Base-by-base conservation (phyloP, 1,140 invertebrate genomes). In the Whitmania pigra region DNA sequence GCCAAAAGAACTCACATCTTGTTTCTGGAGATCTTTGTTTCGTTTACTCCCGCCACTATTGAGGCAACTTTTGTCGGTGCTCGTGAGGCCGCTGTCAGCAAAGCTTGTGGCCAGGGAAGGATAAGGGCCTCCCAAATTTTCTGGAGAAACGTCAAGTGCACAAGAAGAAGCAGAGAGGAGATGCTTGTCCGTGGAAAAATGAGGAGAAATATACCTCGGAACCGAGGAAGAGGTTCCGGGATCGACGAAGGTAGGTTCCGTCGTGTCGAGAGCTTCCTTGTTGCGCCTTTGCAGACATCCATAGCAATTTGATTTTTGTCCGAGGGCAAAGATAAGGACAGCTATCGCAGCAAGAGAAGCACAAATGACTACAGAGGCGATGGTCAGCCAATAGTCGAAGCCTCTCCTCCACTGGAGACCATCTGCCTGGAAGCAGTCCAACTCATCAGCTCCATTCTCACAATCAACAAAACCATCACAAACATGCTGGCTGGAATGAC, bases 401-500 rank as follows among this genome's bases (percentile, higher is more conserved):
- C 57, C 57, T 13, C 57, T 63, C 29, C 13, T n/a, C 20, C 57
- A 18, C 15, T 20, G 57, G 20, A 63, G 9, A 13, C 57, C 29
- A 13, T 63, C 29, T n/a, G 22, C 57, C 43, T 49, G 43, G 43
- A 49, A 11, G 18, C 57, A 63, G 9, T n/a, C 11, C 57, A n/a
- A 25, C 29, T 63, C 57, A n/a, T 63, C 57, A 22, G 29, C 22
- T n/a, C 57, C 57, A n/a, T 17, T 63, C 57, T 63, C 57, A n/a
- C 57, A 63, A 63, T 63, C 57, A 20, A 22, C 29, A n/a, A 63
- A 22, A 25, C 57, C 57, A n/a, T 63, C 57, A n/a, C 57, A 63
- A 13, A 63, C 22, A 13, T 63, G 57, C 11, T n/a, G 2, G 6
- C 5, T 25, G 9, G 57, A 25, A 31, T 25, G 22, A n/a, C 57